phyloP scores from a whole-genome alignment of 2,888 invertebrate genomes.

The Sturmia bella region DNA sequence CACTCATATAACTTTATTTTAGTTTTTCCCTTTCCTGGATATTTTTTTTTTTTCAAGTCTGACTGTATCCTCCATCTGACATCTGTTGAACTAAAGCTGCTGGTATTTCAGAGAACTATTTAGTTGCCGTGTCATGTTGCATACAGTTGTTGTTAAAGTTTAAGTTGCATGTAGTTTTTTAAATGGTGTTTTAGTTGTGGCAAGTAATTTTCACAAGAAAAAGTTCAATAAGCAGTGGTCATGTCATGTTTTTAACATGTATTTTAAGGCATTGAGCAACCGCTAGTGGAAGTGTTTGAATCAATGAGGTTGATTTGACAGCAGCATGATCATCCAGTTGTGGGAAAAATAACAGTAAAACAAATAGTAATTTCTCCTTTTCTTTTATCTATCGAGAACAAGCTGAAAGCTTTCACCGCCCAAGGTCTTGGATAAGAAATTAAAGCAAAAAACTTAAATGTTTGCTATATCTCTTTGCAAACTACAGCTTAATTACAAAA shows the following conservation, averaged over 20 bases:
- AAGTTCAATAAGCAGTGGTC: constrained; percentile 57
- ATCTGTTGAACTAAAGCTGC: constrained; percentile 57
- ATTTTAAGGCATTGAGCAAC: constrained; percentile 31
- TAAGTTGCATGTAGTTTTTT: background rate
- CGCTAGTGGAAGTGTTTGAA: constrained; percentile 39
- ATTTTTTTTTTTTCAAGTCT: background rate
- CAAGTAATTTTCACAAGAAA: constrained; percentile 23
- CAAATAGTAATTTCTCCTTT: too few relatives aligned
- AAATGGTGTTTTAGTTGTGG: constrained; percentile 54
- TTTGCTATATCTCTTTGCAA: too few relatives aligned
- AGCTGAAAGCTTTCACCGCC: constrained; percentile 47
- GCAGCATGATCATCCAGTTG: too few relatives aligned
- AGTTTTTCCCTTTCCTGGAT: background rate
- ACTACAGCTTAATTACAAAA: constrained; percentile 58
- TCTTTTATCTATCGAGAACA: background rate
- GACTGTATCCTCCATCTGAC: constrained; percentile 44
- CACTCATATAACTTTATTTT: constrained; percentile 5
- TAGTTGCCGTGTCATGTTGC: constrained; percentile 15
- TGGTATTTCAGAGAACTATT: constrained; percentile 19
- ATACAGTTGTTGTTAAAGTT: constrained; percentile 10
- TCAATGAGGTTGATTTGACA: constrained; percentile 47
- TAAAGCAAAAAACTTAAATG: too few relatives aligned
- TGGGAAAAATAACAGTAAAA: too few relatives aligned
- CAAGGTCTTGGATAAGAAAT: background rate
- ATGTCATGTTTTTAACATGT: constrained; percentile 50